Evolutionary conservation across 2,888 invertebrate genomes (phyloP), one percentile per base, ranked within the genome.

Genomic region (Frankliniella fusca): DNA sequence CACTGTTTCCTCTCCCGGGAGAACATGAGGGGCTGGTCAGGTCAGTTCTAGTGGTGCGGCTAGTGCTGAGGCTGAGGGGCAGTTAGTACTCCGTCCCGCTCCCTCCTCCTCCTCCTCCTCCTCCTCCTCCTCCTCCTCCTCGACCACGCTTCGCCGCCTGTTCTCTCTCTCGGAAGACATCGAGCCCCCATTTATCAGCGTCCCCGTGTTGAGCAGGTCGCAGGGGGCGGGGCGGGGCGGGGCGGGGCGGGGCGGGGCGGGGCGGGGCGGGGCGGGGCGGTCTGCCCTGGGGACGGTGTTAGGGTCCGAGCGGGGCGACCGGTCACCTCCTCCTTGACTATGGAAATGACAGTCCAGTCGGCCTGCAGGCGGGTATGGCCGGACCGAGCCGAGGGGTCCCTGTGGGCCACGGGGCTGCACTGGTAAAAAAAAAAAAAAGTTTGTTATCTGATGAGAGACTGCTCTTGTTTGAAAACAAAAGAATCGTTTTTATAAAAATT

Each of bases 101-200:
- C 54, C 10, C 54, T 15, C 54, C 7, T 20, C 54, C 54, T 54
- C 61, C 61, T 18, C 18, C 61, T 61, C n/a, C 15, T n/a, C 11
- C 61, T 61, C 20, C 61, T 61, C 61, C 61, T 7, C 61, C 15
- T 10, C 15, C 61, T 18, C 20, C 61, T n/a, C 18, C 61, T 15
- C 61, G 61, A 61, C n/a, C 15, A 61, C 61, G 61, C 61, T 10
- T 18, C 61, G 15, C 61, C 20, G 15, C 61, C 18, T 61, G 61
- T 15, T 27, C 70, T 76, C 70, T 76, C 20, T 27, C 70, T 76
- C 70, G 11, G 1, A 76, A 76, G 70, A 76, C 70, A 76, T 76
- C 27, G 70, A 76, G 70, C 23, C 27, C 38, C 70, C 70, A 76
- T 76, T 76, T 76, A 12, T 76, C 70, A 76, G 23, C 27, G 70